Percentiles rank a stretch among this genome's conserved stretches.
Evolutionary conservation across 2,888 invertebrate species (phyloP).

Genomic region (Caenorhabditis imperialis): DNA sequence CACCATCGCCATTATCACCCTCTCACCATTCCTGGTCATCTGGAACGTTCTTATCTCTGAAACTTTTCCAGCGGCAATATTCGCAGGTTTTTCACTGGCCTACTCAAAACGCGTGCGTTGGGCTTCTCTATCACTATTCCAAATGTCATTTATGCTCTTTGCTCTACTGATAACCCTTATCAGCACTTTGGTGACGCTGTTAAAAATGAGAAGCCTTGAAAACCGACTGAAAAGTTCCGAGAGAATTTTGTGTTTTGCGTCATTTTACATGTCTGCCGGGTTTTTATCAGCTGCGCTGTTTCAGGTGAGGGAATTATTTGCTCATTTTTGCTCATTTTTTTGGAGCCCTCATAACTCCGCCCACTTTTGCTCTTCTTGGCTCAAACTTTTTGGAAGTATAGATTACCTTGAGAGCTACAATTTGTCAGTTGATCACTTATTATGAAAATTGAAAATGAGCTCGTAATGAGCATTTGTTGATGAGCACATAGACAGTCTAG

Average conservation of each 20-base stretch:
- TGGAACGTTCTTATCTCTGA: constrained; percentile 40
- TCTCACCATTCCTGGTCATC: constrained; percentile 27
- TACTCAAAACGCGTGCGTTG: constrained; percentile 28
- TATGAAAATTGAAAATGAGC: too few species aligned
- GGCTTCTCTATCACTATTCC: constrained; percentile 44
- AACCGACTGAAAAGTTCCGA: constrained; percentile 41
- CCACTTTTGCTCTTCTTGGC: too few species aligned
- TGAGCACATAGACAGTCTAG: neutral
- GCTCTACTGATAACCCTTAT: constrained; percentile 24
- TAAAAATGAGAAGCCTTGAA: constrained; percentile 36
- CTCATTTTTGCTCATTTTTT: too few species aligned
- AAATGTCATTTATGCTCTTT: constrained; percentile 28
- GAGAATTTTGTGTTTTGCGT: constrained; percentile 33
- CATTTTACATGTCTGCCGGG: constrained; percentile 32
- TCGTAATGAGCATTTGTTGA: neutral
- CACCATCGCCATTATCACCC: constrained; percentile 5
- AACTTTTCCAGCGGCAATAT: constrained; percentile 18
- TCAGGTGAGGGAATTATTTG: constrained; percentile 20
- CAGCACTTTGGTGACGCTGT: constrained; percentile 27
- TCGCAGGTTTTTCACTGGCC: constrained; percentile 32
- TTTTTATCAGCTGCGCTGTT: constrained; percentile 30
- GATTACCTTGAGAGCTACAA: too few species aligned
- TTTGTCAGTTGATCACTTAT: too few species aligned
- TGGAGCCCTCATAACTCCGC: too few species aligned
- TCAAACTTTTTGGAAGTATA: too few species aligned